These are phyloP conservation scores for Dioctria rufipes DNA, from an alignment of 2,888 invertebrate species.

Conservation along the genomic window DNA sequence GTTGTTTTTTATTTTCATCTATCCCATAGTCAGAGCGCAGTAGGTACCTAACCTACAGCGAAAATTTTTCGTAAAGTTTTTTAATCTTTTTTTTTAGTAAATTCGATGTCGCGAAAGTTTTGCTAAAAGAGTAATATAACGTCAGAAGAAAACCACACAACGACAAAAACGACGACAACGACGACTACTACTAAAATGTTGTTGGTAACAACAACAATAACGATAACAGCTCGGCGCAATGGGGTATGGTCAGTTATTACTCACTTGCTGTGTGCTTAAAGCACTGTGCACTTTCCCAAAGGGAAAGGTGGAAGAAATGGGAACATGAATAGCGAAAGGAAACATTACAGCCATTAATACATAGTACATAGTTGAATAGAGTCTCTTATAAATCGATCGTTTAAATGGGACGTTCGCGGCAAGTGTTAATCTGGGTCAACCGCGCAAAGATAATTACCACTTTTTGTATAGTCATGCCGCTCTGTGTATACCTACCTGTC, in stretches of 20 bases:
- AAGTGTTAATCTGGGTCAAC: background rate
- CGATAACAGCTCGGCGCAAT: background rate
- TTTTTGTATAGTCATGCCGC: background rate
- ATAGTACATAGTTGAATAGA: background rate
- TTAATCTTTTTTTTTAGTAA: constrained; percentile 20
- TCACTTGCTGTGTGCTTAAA: constrained; percentile 11
- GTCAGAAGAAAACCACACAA: too few species aligned
- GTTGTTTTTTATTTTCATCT: background rate
- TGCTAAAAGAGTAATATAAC: too few species aligned
- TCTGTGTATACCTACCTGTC: too few species aligned
- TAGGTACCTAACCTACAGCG: too few species aligned
- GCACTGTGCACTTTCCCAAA: constrained; percentile 40
- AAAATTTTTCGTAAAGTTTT: constrained; percentile 13
- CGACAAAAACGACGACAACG: too few species aligned
- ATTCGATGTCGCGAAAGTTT: background rate
- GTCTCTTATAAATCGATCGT: constrained; percentile 7
- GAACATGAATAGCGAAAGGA: constrained; percentile 24
- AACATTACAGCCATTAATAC: constrained; percentile 24
- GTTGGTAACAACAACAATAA: too few species aligned
- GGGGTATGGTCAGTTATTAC: constrained; percentile 35
- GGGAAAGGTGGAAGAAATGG: constrained; percentile 34
- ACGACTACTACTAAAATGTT: too few species aligned
- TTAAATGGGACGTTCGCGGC: constrained; percentile 3
- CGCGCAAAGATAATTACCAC: background rate
- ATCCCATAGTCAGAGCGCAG: too few species aligned